Percentiles rank a stretch among this genome's conserved stretches.
Conservation (phyloP, 2,888 invertebrate species). For the Incurvaria masculella region DNA sequence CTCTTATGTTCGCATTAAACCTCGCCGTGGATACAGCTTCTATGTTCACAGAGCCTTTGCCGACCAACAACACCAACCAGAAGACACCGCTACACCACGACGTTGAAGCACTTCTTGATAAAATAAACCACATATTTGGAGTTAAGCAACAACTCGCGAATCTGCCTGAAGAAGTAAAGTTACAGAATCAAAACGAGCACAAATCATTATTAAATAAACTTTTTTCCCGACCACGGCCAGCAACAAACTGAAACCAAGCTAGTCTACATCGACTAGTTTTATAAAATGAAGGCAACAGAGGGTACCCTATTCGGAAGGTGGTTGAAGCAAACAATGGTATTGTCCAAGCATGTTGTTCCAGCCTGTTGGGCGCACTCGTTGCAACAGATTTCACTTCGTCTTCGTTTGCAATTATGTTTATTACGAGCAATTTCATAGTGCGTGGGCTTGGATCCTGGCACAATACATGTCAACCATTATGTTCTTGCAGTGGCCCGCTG, state of each 20-base stretch:
- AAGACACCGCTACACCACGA: too few relatives aligned
- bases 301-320: not conserved
- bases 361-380: conserved; percentile 41
- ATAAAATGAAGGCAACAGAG: not conserved
- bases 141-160: too few relatives aligned
- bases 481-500: too few relatives aligned
- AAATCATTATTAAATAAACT: too few relatives aligned
- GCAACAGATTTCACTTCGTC: conserved; percentile 34
- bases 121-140: too few relatives aligned
- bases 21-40: not conserved
- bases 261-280: not conserved
- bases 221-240: not conserved
- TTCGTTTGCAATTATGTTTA: conserved; percentile 34
- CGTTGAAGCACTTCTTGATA: too few relatives aligned
- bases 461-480: too few relatives aligned
- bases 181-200: too few relatives aligned
- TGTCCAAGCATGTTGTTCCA: conserved; percentile 39
- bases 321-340: conserved; percentile 30
- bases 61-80: not conserved
- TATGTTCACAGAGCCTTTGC: not conserved
- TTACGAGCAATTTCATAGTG: conserved; percentile 36
- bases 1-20: not conserved
- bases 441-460: too few relatives aligned
- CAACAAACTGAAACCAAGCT: not conserved
- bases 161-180: too few relatives aligned